Evolutionary conservation across 2,888 invertebrate species (phyloP).

Genomic region (Pristionchus japonicus): DNA sequence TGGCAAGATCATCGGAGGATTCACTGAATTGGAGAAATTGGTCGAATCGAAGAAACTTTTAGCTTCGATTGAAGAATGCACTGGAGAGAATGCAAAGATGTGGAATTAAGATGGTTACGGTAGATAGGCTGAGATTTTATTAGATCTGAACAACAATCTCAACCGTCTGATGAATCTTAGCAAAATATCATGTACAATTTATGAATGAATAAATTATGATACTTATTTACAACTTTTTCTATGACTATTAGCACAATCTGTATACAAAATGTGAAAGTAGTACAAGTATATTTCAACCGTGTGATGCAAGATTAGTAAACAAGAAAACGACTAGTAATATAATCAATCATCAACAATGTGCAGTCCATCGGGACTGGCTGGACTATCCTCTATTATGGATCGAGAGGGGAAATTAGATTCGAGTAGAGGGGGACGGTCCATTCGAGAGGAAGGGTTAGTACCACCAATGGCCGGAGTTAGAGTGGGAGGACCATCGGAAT

Average conservation of each 20-base stretch:
- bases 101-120: not conserved
- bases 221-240: not conserved
- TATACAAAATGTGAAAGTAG: not conserved
- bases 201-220: conserved; percentile 11
- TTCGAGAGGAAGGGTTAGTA: not conserved
- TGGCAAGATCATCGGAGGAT: conserved; percentile 66
- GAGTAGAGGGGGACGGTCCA: not conserved
- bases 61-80: conserved; percentile 36
- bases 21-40: conserved; percentile 67
- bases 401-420: not conserved
- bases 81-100: conserved; percentile 35
- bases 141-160: not conserved
- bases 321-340: not conserved
- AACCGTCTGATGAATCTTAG: not conserved
- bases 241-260: not conserved
- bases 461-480: no score
- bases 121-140: not conserved
- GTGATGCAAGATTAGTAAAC: not conserved
- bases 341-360: conserved; percentile 14
- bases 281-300: not conserved
- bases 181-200: not conserved
- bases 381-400: conserved; percentile 47
- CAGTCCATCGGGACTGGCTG: conserved; percentile 46
- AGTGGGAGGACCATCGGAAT: not conserved
- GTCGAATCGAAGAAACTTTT: conserved; percentile 60